These are phyloP conservation scores for Ormyrus pomaceus DNA, from an alignment of 2,888 invertebrate species.

Conservation along the genomic window DNA sequence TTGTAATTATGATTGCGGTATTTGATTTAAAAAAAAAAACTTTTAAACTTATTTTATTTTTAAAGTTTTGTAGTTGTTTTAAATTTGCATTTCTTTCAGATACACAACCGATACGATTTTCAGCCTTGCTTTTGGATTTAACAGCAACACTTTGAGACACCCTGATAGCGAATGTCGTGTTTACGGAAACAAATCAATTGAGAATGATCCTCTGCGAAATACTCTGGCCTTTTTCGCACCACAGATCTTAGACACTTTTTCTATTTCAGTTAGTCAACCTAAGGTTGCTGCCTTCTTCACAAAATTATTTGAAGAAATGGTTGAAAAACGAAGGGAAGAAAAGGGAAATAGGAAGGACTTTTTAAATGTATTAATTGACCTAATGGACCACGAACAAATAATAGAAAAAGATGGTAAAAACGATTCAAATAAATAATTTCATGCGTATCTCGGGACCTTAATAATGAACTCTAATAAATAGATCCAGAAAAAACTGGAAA, in stretches of 20 bases:
- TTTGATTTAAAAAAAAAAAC: no score
- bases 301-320: not conserved
- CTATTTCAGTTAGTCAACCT: not conserved
- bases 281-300: not conserved
- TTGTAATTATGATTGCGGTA: no score
- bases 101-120: slow-evolving; percentile 6
- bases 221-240: no score
- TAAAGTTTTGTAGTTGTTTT: no score
- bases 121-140: slow-evolving; percentile 12
- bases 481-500: no score
- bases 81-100: not conserved
- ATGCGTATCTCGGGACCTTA: no score
- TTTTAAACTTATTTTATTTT: no score
- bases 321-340: slow-evolving; percentile 53
- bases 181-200: slow-evolving; percentile 15
- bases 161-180: not conserved
- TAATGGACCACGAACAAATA: slow-evolving; percentile 55
- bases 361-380: slow-evolving; percentile 63
- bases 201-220: not conserved
- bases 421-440: no score
- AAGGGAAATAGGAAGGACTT: slow-evolving; percentile 65
- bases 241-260: no score
- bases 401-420: no score
- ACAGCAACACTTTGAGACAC: not conserved
- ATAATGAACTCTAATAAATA: no score